Evolutionary conservation across 2,888 invertebrate species (phyloP).

Genomic region (Atherix ibis): DNA sequence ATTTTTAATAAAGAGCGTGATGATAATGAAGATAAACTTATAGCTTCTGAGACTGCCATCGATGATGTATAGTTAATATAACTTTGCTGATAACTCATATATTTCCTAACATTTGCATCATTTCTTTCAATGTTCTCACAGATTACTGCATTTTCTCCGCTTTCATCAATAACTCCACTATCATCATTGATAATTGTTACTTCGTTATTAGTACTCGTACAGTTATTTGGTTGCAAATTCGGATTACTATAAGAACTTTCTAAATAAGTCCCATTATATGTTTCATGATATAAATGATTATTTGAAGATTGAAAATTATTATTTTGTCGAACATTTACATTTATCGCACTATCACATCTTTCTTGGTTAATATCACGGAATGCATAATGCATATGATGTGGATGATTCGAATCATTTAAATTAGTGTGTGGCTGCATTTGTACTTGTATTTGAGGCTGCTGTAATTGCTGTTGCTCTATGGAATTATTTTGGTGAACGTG

Average conservation of each 20-base stretch:
- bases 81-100: constrained; percentile 8
- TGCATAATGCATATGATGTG: constrained; percentile 13
- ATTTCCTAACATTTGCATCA: background rate
- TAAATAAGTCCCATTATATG: constrained; percentile 7
- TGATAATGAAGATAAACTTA: background rate
- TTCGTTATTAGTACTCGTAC: background rate
- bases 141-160: no score
- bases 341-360: background rate
- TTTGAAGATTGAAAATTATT: constrained; percentile 5
- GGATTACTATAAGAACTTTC: constrained; percentile 4
- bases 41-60: background rate
- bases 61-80: constrained; percentile 6
- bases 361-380: constrained; percentile 13
- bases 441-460: no score
- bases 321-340: constrained; percentile 2
- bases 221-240: background rate
- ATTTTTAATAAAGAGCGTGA: no score
- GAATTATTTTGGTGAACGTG: no score
- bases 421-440: no score
- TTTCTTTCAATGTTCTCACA: no score
- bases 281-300: constrained; percentile 7
- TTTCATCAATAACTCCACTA: no score
- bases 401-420: constrained; percentile 4
- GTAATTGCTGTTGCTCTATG: no score
- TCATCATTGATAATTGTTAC: no score